phyloP scores from a whole-genome alignment of 2,797 vertebrate genomes.

The Anguilla megastoma region DNA sequence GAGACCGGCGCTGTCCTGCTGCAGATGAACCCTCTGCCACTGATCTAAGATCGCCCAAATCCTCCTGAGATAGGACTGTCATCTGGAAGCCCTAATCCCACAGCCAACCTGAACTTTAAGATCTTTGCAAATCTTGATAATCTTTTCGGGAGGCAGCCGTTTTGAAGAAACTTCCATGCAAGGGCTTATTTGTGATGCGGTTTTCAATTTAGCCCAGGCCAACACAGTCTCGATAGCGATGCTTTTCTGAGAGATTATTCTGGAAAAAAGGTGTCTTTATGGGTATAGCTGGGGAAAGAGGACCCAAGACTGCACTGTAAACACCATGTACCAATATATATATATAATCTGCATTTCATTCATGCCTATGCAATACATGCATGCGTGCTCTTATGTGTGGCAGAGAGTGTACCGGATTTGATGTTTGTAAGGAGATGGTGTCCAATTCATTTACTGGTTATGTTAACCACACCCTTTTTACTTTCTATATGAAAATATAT shows the following conservation, averaged over 20 bases:
- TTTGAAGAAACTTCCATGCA: not conserved
- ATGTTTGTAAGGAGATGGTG: not conserved
- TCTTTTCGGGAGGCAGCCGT: constrained; percentile 42
- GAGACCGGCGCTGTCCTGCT: not conserved
- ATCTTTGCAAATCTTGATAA: constrained; percentile 57
- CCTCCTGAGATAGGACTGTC: constrained; percentile 51
- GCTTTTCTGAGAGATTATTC: not conserved
- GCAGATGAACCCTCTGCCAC: constrained; percentile 1
- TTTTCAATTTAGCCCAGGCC: constrained; percentile 2
- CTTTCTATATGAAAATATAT: no score
- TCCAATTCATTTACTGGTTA: not conserved
- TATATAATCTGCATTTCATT: not conserved
- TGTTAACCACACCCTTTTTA: not conserved
- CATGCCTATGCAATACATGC: not conserved
- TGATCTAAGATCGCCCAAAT: constrained; percentile 65
- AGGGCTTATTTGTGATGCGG: not conserved
- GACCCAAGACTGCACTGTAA: not conserved
- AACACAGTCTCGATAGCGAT: not conserved
- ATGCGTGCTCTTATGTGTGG: not conserved
- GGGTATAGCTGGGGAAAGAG: not conserved
- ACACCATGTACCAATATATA: not conserved
- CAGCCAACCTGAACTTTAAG: constrained; percentile 62
- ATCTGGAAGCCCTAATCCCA: constrained; percentile 68
- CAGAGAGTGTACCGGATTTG: not conserved
- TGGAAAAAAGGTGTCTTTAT: no score